A percentile compares a stretch with the other conserved stretches of the same genome.
Evolutionary conservation across 2,113 vertebrate species (phyloP).

Genomic region (Zapus hudsonius): DNA sequence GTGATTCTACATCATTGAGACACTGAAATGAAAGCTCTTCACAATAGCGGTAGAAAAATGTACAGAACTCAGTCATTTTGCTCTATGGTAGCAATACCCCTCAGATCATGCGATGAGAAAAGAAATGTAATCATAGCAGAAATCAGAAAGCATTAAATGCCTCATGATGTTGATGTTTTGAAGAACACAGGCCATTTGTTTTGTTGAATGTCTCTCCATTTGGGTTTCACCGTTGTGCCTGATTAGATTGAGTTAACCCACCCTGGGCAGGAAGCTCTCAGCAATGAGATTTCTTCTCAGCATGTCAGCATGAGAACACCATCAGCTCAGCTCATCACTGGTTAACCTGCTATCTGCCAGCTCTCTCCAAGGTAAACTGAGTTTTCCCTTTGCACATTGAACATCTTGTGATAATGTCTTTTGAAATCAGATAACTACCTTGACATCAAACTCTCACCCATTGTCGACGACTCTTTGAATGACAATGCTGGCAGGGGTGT

Average conservation of each 20-base stretch:
- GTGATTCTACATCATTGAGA: slow-evolving; percentile 48
- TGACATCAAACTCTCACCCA: not conserved
- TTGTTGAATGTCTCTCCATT: slow-evolving; percentile 25
- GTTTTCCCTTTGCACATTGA: slow-evolving; percentile 36
- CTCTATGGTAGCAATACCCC: not conserved
- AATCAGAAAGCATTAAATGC: slow-evolving; percentile 13
- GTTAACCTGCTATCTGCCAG: not conserved
- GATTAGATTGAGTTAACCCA: not conserved
- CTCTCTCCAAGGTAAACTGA: not conserved
- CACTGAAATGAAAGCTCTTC: slow-evolving; percentile 31
- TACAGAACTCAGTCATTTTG: slow-evolving; percentile 5
- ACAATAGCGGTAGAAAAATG: slow-evolving; percentile 42
- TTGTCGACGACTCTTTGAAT: slow-evolving; percentile 17
- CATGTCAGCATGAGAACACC: not conserved
- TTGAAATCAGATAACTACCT: not conserved
- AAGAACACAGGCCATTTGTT: slow-evolving; percentile 24
- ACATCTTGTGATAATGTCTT: slow-evolving; percentile 37
- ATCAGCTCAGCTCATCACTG: not conserved
- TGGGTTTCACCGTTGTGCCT: not conserved
- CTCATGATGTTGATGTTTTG: not conserved
- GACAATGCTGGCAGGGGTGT: not conserved
- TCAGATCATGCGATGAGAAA: not conserved
- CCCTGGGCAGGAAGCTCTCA: not conserved
- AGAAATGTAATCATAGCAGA: not conserved
- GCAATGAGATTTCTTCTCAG: too few species aligned